These are phyloP conservation scores for Corythaixoides concolor DNA, from an alignment of 2,113 vertebrate genomes.

Conservation along the genomic window DNA sequence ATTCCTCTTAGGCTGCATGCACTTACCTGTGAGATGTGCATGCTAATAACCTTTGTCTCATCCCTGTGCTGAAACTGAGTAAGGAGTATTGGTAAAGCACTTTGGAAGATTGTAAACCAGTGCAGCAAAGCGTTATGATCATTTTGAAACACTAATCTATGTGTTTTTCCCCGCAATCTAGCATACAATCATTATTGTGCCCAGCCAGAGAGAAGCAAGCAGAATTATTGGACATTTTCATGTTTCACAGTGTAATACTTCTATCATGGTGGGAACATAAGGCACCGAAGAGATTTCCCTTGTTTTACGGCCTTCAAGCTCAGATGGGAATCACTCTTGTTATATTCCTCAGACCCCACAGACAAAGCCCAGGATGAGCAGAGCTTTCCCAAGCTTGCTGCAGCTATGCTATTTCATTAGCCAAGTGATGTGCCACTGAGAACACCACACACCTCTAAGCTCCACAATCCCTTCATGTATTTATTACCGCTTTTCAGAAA, in stretches of 20 bases:
- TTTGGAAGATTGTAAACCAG: neutral
- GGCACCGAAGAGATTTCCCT: neutral
- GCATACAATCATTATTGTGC: neutral
- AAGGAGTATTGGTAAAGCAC: constrained; percentile 12
- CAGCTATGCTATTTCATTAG: neutral
- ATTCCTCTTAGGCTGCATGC: neutral
- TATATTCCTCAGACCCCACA: neutral
- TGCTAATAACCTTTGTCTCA: neutral
- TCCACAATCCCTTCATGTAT: fast-evolving
- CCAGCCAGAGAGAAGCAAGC: neutral
- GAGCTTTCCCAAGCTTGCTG: neutral
- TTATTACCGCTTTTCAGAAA: neutral
- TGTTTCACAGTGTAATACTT: neutral
- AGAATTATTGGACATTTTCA: neutral
- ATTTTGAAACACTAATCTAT: neutral
- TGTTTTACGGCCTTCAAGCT: neutral
- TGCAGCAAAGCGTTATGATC: neutral
- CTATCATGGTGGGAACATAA: neutral
- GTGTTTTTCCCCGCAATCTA: neutral
- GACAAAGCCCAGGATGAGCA: neutral
- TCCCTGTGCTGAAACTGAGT: neutral
- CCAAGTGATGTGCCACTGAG: neutral
- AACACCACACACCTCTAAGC: fast-evolving
- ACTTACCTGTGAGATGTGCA: neutral
- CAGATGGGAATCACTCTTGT: neutral